A percentile compares a stretch with the other conserved stretches of the same genome.
phyloP scores from a whole-genome alignment of 1,140 invertebrate genomes.

The Calephelis nemesis region DNA sequence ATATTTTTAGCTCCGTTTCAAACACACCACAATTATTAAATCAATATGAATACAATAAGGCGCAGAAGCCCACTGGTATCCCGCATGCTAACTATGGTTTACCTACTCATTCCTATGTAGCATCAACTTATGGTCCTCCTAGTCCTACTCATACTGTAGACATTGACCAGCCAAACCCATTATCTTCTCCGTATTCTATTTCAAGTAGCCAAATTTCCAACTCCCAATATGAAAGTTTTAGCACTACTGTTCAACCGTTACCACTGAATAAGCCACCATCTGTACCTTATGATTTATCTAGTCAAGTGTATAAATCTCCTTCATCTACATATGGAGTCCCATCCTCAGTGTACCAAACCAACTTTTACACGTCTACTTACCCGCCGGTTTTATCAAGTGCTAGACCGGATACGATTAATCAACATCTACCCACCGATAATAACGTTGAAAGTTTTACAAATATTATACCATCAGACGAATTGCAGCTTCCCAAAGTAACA shows the following conservation, averaged over 20 bases:
- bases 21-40: conserved; percentile 43
- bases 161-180: conserved; percentile 35
- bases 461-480: conserved; percentile 41
- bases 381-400: conserved; percentile 28
- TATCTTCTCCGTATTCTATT: conserved; percentile 39
- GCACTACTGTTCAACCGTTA: conserved; percentile 23
- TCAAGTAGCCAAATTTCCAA: conserved; percentile 41
- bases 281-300: conserved; percentile 39
- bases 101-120: conserved; percentile 43
- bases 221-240: conserved; percentile 27
- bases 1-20: conserved; percentile 37
- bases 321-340: conserved; percentile 38
- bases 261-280: conserved; percentile 20
- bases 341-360: conserved; percentile 36
- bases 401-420: conserved; percentile 40
- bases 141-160: conserved; percentile 55
- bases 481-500: conserved; percentile 58
- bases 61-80: conserved; percentile 38
- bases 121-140: conserved; percentile 61
- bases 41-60: conserved; percentile 40
- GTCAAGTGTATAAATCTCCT: conserved; percentile 34
- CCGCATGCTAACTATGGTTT: conserved; percentile 54
- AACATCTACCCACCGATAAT: conserved; percentile 42
- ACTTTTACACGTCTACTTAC: conserved; percentile 31
- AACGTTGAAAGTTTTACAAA: conserved; percentile 44